Evolutionary conservation across 2,888 invertebrate genomes (phyloP).

Genomic region (Stomorhina lunata): DNA sequence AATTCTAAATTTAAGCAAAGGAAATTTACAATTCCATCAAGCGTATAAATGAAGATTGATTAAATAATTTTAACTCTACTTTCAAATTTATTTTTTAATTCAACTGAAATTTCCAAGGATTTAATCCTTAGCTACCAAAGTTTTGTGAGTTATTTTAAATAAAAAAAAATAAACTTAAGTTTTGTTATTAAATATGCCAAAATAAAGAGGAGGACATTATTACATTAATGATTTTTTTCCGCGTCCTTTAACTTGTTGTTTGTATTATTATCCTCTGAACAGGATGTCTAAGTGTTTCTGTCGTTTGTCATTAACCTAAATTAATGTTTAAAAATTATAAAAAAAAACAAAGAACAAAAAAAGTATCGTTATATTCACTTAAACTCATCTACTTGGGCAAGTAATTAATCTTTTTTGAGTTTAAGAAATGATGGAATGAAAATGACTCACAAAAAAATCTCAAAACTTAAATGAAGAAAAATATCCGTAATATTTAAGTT

Average conservation of each 20-base stretch:
- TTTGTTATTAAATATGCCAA: not conserved
- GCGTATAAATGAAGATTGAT: no score
- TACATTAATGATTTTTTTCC: slow-evolving; percentile 2
- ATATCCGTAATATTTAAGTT: slow-evolving; percentile 1
- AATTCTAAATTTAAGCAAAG: no score
- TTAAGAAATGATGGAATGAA: slow-evolving; percentile 4
- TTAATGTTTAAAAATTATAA: not conserved
- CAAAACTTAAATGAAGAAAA: not conserved
- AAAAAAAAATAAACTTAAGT: not conserved
- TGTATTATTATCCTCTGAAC: no score
- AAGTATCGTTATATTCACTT: not conserved
- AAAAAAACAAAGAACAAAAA: slow-evolving; percentile 7
- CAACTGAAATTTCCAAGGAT: no score
- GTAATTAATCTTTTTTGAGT: slow-evolving; percentile 52
- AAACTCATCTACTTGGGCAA: slow-evolving; percentile 31
- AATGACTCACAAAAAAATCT: slow-evolving; percentile 9
- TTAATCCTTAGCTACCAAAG: no score
- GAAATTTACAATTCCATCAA: no score
- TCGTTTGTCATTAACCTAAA: slow-evolving; percentile 38
- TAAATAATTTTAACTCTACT: no score
- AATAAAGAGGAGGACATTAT: slow-evolving; percentile 6
- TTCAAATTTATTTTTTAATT: no score
- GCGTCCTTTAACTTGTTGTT: not conserved
- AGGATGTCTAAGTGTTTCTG: not conserved
- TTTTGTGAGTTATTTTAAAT: no score